Evolutionary conservation across 2,797 vertebrate species (phyloP).

Genomic region (Liasis olivaceus): DNA sequence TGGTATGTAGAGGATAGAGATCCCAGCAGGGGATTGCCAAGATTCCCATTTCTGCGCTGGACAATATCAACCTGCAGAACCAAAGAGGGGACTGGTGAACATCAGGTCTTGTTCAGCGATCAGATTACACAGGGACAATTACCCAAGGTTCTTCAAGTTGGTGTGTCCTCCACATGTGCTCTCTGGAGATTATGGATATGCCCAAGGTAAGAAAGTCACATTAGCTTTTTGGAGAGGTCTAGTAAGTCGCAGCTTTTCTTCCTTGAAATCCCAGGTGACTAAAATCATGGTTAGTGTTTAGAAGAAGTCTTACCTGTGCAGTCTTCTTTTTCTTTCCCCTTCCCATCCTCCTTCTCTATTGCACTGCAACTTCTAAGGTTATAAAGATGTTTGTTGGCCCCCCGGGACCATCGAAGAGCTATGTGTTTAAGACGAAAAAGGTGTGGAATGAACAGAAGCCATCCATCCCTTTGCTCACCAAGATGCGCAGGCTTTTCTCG

Average conservation of each 20-base stretch:
- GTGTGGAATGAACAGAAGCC: not conserved
- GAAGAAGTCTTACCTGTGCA: not conserved
- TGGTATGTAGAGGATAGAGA: rapidly evolving
- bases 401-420: not conserved
- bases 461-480: not conserved
- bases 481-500: not conserved
- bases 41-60: not conserved
- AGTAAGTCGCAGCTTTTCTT: not conserved
- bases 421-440: not conserved
- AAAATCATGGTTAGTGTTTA: not conserved
- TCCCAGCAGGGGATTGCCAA: not conserved
- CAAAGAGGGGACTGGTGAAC: not conserved
- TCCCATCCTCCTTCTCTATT: not conserved
- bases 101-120: not conserved
- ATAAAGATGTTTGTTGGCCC: not conserved
- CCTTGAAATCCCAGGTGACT: not conserved
- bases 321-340: not conserved
- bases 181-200: not conserved
- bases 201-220: not conserved
- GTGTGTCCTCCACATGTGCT: not conserved
- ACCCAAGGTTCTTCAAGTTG: not conserved
- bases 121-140: not conserved
- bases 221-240: not conserved
- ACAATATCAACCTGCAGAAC: not conserved
- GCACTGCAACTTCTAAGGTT: not conserved